phyloP scores from a whole-genome alignment of 2,113 vertebrate genomes.

The Leptocoma aspasia region DNA sequence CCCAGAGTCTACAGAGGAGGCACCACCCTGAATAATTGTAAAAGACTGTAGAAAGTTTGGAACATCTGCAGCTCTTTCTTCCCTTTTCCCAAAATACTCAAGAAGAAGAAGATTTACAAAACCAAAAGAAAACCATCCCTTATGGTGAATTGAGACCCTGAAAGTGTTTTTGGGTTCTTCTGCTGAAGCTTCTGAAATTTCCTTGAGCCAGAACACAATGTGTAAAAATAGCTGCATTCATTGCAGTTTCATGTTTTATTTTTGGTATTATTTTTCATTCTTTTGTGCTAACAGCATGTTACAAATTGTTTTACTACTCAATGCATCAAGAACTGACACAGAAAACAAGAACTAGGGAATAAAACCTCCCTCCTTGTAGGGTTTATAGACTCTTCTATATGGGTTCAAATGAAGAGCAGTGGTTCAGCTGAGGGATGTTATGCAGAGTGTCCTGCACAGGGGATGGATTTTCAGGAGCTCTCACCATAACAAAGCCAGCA shows the following conservation, averaged over 20 bases:
- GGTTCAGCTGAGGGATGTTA: neutral
- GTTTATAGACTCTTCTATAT: neutral
- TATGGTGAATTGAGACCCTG: neutral
- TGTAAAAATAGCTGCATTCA: conserved; percentile 48
- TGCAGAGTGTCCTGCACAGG: neutral
- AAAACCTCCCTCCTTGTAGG: neutral
- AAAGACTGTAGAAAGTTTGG: conserved; percentile 1
- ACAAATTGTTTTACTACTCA: conserved; percentile 56
- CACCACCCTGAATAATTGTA: conserved; percentile 10
- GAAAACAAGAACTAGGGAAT: conserved; percentile 28
- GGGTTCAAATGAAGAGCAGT: neutral
- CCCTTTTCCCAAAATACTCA: neutral
- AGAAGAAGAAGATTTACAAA: neutral
- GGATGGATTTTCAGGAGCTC: neutral
- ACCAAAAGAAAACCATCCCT: neutral
- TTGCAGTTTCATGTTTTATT: conserved; percentile 54
- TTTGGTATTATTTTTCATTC: conserved; percentile 57
- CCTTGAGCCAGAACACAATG: conserved; percentile 22
- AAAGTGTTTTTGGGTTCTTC: neutral
- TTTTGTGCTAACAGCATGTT: conserved; percentile 47
- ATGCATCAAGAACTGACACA: conserved; percentile 27
- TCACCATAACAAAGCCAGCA: neutral
- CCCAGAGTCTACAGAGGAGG: conserved; percentile 26
- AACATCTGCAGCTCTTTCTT: conserved; percentile 8
- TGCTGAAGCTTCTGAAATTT: conserved; percentile 36